phyloP scores from a whole-genome alignment of 2,888 invertebrate genomes.

The Saturnia pavonia region DNA sequence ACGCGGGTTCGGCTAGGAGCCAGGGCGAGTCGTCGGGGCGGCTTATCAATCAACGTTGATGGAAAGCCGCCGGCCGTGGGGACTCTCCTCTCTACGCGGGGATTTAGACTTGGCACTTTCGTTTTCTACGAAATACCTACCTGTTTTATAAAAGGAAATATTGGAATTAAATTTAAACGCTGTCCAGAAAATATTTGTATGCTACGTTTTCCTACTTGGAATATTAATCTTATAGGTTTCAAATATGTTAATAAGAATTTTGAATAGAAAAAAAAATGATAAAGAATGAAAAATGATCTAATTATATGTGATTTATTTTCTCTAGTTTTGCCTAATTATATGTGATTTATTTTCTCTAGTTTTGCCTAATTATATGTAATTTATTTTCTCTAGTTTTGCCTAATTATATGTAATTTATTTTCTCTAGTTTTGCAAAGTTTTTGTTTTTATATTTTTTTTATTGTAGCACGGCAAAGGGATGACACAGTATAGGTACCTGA shows the following conservation, averaged over 20 bases:
- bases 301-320: no score
- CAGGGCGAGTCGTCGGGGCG: constrained; percentile 27
- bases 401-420: no score
- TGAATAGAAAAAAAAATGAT: no score
- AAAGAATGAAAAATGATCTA: no score
- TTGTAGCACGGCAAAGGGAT: no score
- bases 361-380: no score
- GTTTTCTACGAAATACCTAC: constrained; percentile 11
- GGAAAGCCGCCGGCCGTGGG: constrained; percentile 56
- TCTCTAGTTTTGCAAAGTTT: no score
- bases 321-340: no score
- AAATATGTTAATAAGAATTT: background rate
- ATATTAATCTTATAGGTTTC: background rate
- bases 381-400: no score
- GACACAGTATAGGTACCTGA: no score
- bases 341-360: no score
- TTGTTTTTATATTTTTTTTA: no score
- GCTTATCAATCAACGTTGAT: constrained; percentile 70
- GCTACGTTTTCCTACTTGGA: background rate
- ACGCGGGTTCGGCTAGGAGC: background rate
- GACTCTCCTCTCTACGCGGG: constrained; percentile 31
- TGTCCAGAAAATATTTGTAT: background rate
- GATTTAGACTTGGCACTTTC: constrained; percentile 26
- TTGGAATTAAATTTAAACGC: constrained; percentile 9
- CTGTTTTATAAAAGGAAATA: constrained; percentile 10